Conservation (phyloP, 2,797 vertebrate species). For the Tachyglossus aculeatus region DNA sequence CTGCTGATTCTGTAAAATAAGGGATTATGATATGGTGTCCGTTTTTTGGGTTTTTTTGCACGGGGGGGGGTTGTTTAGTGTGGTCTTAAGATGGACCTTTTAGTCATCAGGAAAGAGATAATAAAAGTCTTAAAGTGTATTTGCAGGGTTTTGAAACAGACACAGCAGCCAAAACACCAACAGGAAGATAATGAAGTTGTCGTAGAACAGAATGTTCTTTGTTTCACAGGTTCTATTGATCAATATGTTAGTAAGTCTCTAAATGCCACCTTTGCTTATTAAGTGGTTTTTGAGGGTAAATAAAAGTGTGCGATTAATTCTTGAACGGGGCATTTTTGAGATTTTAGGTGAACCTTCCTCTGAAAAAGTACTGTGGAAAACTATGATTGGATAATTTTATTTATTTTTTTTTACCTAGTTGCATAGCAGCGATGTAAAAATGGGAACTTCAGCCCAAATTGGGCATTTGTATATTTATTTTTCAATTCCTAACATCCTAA, state of each 20-base stretch:
- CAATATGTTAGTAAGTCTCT: slow-evolving; percentile 73
- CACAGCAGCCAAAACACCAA: slow-evolving; percentile 52
- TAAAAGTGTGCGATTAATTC: slow-evolving; percentile 62
- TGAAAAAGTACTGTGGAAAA: slow-evolving; percentile 5
- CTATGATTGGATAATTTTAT: neutral
- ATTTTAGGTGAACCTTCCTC: slow-evolving; percentile 25
- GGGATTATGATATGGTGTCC: slow-evolving; percentile 53
- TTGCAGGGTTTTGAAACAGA: slow-evolving; percentile 60
- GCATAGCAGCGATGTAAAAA: neutral
- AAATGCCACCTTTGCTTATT: slow-evolving; percentile 70
- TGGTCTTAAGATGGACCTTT: slow-evolving; percentile 64
- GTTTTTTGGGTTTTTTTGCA: slow-evolving; percentile 70
- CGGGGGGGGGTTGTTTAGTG: too few relatives aligned
- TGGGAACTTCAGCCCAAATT: neutral
- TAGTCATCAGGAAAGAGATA: slow-evolving; percentile 50
- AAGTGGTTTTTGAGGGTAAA: slow-evolving; percentile 68
- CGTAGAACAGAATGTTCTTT: slow-evolving; percentile 71
- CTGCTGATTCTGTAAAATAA: too few relatives aligned
- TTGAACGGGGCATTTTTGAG: slow-evolving; percentile 41
- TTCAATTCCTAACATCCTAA: neutral
- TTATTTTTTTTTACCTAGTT: too few relatives aligned
- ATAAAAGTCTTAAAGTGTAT: slow-evolving; percentile 61
- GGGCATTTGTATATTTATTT: neutral
- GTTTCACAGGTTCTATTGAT: slow-evolving; percentile 71
- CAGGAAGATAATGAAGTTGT: slow-evolving; percentile 67